Base-by-base conservation (phyloP, 2,797 vertebrate species). In the Chiroxiphia lanceolata region DNA sequence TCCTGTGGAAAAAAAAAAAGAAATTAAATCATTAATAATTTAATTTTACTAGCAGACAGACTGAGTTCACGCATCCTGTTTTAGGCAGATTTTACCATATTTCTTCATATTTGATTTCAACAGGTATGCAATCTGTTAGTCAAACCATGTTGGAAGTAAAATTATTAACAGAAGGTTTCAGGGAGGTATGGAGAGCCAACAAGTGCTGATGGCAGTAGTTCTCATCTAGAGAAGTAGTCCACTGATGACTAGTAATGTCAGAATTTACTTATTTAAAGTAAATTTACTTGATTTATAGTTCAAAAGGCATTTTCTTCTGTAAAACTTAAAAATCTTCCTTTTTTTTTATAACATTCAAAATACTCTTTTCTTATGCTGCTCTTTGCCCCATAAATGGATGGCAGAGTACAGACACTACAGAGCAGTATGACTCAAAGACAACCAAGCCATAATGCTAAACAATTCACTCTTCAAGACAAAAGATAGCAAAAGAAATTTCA, bases 1-100 rank as follows among this genome's bases (percentile, higher is more conserved):
- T 97, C 90, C 96, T 96, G 95, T 96, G 90, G 76, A 97, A 97
- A 95, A 96, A 96, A 97, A 96, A 94, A 48, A 96, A 93, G 68
- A 97, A 97, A 95, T 97, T 91, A 98, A 98, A 92, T 92, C 90
- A 97, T 98, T 97, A 97, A 97, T 98, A 97, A 97, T 97, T 95
- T 87, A 75, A 64, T 96, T 96, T 95, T 96, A 51, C 64, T 23
- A 93, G 42, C 90, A 87, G 80, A 87, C 59, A 91, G 10, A 87
- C 51, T 50, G 47, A 88, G 36, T 91, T 93, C 51, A 68, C 53
- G 51, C 74, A 80, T 95, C 21, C 63, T 80, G 23, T 59, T 71
- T 80, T 72, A 87, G 65, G 68, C 63, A 91, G 60, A 6, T 38
- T 80, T 87, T 69, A 60, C 26, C 38, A 16, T 56, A 31, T 36